Base-by-base conservation (phyloP, 2,113 vertebrate species). In the Epinephelus cyanopodus region DNA sequence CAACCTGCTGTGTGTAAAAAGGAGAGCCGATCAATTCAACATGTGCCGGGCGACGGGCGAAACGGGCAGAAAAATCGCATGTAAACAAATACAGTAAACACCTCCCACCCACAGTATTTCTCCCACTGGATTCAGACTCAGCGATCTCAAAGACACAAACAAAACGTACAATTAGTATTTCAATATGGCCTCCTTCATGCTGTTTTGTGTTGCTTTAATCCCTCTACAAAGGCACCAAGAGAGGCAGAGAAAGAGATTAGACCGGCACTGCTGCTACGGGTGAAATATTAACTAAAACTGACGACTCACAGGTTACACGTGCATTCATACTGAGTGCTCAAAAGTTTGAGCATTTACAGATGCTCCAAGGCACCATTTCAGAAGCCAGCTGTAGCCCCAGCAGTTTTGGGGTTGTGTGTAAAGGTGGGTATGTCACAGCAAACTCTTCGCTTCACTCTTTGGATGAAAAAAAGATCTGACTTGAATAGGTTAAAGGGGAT, bases 21-120 rank as follows among this genome's bases (percentile, higher is more conserved):
- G 62, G 58, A 58, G 45, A 80, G 83, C 78, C 48, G 47, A 92
- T 91, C 65, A 66, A 13, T 86, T 84, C 62, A 47, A 56, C 84
- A 82, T 78, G 81, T 53, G 66, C 39, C 1, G 58, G 48, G 74
- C 19, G 13, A 25, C 65, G 23, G 62, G 58, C 19, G 68, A 79
- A 66, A 73, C 50, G 5, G 74, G 39, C 4, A 13, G 60, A 61
- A 66, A 83, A 88, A 92, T 74, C 21, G 85, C 79, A 82, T 81
- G 80, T 82, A 88, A 91, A 93, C 85, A 91, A 88, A 86, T 53
- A 45, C 60, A 78, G 80, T 48, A 75, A 82, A 87, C 72, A 85
- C 56, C 71, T 71, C 84, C 81, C 66, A 77, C 76, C 57, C 64
- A 23, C 70, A 48, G 54, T 15, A 68, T 74, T 65, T 54, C 74